Conservation (phyloP, 2,888 invertebrate genomes). For the Baccha elongata region DNA sequence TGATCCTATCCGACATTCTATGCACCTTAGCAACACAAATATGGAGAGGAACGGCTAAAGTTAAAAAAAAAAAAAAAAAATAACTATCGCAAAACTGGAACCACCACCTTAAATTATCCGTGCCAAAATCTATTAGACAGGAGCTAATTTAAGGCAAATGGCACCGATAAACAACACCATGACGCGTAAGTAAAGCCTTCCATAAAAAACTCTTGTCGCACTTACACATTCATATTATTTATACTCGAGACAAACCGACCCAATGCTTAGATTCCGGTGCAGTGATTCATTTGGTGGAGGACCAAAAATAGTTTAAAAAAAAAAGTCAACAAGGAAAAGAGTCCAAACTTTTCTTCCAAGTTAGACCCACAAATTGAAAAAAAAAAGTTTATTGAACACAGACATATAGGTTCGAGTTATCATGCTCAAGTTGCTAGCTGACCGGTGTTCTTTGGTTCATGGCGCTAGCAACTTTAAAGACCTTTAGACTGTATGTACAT, state of each 20-base stretch:
- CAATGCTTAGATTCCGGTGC: slow-evolving; percentile 59
- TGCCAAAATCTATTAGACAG: slow-evolving; percentile 74
- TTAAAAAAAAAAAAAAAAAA: slow-evolving; percentile 19
- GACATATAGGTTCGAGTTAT: slow-evolving; percentile 37
- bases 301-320: slow-evolving; percentile 19
- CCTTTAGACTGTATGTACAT: slow-evolving; percentile 47
- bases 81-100: slow-evolving; percentile 47
- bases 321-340: slow-evolving; percentile 15
- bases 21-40: slow-evolving; percentile 21
- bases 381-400: slow-evolving; percentile 51
- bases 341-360: slow-evolving; percentile 57
- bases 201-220: slow-evolving; percentile 34
- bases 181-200: slow-evolving; percentile 70
- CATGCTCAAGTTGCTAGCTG: slow-evolving; percentile 8
- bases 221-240: not conserved
- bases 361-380: slow-evolving; percentile 4
- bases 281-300: slow-evolving; percentile 69
- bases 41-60: slow-evolving; percentile 46
- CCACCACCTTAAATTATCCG: slow-evolving; percentile 72
- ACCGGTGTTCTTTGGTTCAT: slow-evolving; percentile 69
- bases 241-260: not conserved
- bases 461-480: slow-evolving; percentile 62
- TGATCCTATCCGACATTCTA: slow-evolving; percentile 41
- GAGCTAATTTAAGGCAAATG: slow-evolving; percentile 73
- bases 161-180: slow-evolving; percentile 72